Percentiles rank a stretch among this genome's conserved stretches.
phyloP scores from a whole-genome alignment of 2,797 vertebrate species.

The Urocyon cinereoargenteus region DNA sequence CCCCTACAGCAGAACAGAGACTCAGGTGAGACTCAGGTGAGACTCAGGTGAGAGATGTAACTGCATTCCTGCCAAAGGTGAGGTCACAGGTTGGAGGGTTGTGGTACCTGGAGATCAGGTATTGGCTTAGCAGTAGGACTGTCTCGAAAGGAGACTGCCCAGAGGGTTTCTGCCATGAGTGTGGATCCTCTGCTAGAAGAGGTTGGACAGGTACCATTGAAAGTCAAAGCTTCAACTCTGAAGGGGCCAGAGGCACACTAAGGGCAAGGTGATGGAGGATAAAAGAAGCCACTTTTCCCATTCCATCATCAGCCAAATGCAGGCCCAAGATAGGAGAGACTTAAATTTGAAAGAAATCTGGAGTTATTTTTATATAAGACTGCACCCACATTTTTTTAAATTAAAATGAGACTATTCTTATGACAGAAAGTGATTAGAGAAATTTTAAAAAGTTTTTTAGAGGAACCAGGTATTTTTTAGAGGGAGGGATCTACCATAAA shows the following conservation, averaged over 20 bases:
- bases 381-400: not conserved
- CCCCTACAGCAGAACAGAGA: not conserved
- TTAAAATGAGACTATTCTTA: not conserved
- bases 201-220: not conserved
- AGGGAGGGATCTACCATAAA: not conserved
- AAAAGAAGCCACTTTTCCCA: not conserved
- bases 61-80: rapidly evolving
- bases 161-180: not conserved
- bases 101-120: not conserved
- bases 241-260: not conserved
- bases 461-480: not conserved
- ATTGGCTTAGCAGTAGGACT: not conserved
- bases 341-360: not conserved
- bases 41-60: rapidly evolving
- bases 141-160: not conserved
- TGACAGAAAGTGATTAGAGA: not conserved
- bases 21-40: rapidly evolving
- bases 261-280: not conserved
- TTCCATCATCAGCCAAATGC: not conserved
- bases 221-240: not conserved
- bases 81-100: not conserved
- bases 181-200: not conserved
- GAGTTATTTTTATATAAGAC: not conserved
- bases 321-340: not conserved
- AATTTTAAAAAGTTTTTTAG: not conserved